These are phyloP conservation scores for Glareola pratincola DNA, from an alignment of 2,113 vertebrate species.

Conservation along the genomic window DNA sequence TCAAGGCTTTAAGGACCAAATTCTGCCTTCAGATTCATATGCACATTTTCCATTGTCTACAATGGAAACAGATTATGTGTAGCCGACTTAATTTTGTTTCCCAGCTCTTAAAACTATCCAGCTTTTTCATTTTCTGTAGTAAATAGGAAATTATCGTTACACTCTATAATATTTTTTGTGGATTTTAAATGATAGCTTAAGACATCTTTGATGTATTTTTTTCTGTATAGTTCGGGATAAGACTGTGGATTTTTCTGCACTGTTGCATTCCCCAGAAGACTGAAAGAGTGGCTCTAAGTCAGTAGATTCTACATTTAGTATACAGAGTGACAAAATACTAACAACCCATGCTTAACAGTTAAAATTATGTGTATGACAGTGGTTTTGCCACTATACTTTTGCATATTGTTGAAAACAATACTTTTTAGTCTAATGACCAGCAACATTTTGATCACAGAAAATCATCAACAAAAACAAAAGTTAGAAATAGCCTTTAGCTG, in stretches of 20 bases:
- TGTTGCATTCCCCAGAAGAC: slow-evolving; percentile 30
- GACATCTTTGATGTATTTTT: neutral
- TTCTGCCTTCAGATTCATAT: neutral
- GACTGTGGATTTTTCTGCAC: slow-evolving; percentile 11
- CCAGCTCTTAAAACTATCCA: neutral
- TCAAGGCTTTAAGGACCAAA: neutral
- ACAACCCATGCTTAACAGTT: slow-evolving; percentile 8
- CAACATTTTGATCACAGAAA: neutral
- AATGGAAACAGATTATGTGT: neutral
- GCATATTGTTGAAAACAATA: slow-evolving; percentile 57
- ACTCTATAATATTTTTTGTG: neutral
- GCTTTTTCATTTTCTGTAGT: neutral
- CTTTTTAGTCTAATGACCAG: neutral
- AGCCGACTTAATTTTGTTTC: neutral
- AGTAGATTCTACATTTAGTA: slow-evolving; percentile 13
- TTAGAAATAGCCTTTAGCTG: neutral
- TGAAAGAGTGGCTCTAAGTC: neutral
- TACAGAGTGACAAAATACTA: slow-evolving; percentile 8
- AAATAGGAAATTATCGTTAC: neutral
- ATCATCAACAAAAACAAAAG: neutral
- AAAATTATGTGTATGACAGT: slow-evolving; percentile 54
- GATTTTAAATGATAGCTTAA: slow-evolving; percentile 4
- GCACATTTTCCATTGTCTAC: neutral
- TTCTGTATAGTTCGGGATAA: neutral
- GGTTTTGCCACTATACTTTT: slow-evolving; percentile 44